These are phyloP conservation scores for Cordilura impudica DNA, from an alignment of 2,888 invertebrate species.

Conservation along the genomic window DNA sequence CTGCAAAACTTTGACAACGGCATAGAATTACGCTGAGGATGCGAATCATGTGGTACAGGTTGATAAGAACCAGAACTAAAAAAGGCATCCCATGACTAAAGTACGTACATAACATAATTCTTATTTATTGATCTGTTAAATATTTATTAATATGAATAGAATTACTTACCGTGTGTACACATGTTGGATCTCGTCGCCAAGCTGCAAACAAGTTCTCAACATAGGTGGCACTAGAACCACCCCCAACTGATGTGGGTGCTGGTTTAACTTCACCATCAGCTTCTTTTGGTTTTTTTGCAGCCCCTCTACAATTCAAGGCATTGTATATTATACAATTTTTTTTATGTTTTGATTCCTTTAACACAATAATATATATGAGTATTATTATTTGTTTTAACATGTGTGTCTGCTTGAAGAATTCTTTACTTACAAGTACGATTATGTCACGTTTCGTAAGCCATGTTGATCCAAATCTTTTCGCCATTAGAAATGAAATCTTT, in stretches of 20 bases:
- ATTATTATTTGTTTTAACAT: neutral
- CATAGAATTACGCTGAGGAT: constrained; percentile 81
- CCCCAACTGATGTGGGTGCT: constrained; percentile 84
- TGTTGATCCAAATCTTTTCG: neutral
- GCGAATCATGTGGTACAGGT: constrained; percentile 83
- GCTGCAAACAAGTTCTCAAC: constrained; percentile 99
- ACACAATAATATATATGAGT: neutral
- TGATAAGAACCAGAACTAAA: constrained; percentile 87
- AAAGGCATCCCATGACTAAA: constrained; percentile 93
- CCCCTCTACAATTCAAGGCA: neutral
- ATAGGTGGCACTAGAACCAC: constrained; percentile 95
- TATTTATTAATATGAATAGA: neutral
- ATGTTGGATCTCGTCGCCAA: constrained; percentile 95
- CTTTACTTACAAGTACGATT: neutral
- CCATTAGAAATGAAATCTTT: neutral
- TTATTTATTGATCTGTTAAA: too few species aligned
- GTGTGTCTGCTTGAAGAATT: neutral
- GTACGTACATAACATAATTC: too few species aligned
- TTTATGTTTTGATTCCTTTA: neutral
- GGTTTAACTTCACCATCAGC: neutral
- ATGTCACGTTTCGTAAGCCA: neutral
- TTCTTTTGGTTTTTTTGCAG: neutral
- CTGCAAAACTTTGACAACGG: constrained; percentile 81
- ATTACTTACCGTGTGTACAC: constrained; percentile 93
- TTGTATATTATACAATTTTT: neutral